Evolutionary conservation across 2,797 vertebrate genomes (phyloP).

Genomic region (Gephyroberyx darwinii): DNA sequence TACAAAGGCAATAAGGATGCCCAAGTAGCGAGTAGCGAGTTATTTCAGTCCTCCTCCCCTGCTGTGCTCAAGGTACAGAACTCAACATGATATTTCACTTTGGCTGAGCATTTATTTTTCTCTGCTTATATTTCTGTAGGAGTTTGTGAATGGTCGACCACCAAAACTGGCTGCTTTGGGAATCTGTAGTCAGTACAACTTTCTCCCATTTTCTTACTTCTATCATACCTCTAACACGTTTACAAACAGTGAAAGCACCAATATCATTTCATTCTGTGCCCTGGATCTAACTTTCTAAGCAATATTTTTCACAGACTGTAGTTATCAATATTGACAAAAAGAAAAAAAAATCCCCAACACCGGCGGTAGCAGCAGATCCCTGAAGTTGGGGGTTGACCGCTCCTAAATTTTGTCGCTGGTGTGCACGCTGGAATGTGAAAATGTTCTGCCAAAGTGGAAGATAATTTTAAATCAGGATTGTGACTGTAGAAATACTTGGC

Average conservation of each 20-base stretch:
- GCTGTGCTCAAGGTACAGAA: not conserved
- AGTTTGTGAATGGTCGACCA: not conserved
- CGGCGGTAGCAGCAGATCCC: not conserved
- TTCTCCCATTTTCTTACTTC: not conserved
- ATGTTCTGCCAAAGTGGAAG: conserved; percentile 13
- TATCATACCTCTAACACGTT: not conserved
- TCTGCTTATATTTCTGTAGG: not conserved
- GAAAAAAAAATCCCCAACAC: not conserved
- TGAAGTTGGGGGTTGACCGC: not conserved
- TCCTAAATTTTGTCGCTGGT: not conserved
- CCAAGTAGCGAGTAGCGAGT: not conserved
- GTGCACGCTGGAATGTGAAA: conserved; percentile 20
- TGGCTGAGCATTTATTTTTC: not conserved
- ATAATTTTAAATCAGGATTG: not conserved
- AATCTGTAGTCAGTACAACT: not conserved
- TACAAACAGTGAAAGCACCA: not conserved
- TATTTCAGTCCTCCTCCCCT: not conserved
- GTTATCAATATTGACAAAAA: not conserved
- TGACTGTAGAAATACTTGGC: not conserved
- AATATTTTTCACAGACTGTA: not conserved
- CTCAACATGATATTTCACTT: conserved; percentile 2
- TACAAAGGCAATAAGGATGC: not conserved
- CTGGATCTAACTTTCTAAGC: not conserved
- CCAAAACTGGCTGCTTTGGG: not conserved
- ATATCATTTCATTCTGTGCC: not conserved